phyloP scores from a whole-genome alignment of 2,797 vertebrate genomes.

The Lepidocolaptes lacrymiger region DNA sequence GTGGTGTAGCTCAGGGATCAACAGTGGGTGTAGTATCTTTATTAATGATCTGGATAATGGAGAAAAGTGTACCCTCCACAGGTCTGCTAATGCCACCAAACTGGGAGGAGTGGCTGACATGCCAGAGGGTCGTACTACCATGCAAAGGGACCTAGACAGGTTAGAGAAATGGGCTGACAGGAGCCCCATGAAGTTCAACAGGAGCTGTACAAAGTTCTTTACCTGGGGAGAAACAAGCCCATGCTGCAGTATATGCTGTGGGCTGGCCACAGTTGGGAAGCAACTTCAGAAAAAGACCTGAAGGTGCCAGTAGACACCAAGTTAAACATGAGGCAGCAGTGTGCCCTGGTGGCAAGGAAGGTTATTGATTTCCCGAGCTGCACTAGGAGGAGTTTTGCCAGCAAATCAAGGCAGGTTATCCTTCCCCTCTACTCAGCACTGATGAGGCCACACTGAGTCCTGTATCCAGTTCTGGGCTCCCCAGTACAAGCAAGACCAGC shows the following conservation, averaged over 20 bases:
- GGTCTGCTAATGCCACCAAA: not conserved
- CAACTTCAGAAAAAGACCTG: not conserved
- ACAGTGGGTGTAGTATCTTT: not conserved
- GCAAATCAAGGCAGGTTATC: not conserved
- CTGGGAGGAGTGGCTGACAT: not conserved
- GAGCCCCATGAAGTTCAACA: not conserved
- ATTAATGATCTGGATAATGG: not conserved
- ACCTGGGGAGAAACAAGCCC: not conserved
- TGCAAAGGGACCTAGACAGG: not conserved
- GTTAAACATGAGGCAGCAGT: not conserved
- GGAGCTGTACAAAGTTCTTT: not conserved
- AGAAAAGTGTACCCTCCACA: not conserved
- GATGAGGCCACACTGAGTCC: not conserved
- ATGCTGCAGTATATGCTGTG: not conserved
- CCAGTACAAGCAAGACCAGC: not conserved
- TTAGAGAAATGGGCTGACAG: not conserved
- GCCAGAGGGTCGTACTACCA: not conserved
- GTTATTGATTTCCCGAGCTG: not conserved
- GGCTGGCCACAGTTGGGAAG: not conserved
- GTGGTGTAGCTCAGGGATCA: not conserved
- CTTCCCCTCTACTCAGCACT: not conserved
- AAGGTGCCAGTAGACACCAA: not conserved
- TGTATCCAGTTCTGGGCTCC: not conserved
- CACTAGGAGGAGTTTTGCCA: not conserved
- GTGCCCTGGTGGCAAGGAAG: not conserved